These are phyloP conservation scores for Poeciliopsis retropinna DNA, from an alignment of 2,113 vertebrate genomes.

Conservation along the genomic window DNA sequence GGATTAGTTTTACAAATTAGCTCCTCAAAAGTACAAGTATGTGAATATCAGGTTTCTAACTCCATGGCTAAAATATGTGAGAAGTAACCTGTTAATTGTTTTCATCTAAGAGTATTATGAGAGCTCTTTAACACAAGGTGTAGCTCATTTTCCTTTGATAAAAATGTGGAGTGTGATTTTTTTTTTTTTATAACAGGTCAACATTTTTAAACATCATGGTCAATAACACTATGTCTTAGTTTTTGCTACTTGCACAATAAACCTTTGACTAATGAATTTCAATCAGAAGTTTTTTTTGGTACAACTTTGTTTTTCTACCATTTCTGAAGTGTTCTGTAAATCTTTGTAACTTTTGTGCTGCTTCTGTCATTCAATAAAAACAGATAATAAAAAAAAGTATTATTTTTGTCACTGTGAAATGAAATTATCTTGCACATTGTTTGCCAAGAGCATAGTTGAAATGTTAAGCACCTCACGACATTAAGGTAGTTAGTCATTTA, in stretches of 20 bases:
- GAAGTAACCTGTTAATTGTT: background rate
- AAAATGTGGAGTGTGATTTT: conserved; percentile 9
- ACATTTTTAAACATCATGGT: conserved; percentile 57
- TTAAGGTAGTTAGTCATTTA: background rate
- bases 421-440: background rate
- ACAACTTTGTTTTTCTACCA: conserved; percentile 70
- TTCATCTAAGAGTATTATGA: background rate
- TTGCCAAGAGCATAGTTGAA: background rate
- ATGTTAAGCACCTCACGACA: background rate
- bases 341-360: conserved; percentile 59
- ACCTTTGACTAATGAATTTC: conserved; percentile 37
- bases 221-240: conserved; percentile 63
- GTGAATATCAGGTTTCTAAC: background rate
- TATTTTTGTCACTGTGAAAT: background rate
- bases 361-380: conserved; percentile 71
- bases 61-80: background rate
- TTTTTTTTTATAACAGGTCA: conserved; percentile 31
- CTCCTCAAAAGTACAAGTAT: too few relatives aligned
- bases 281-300: conserved; percentile 46
- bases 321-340: conserved; percentile 59
- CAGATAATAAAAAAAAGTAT: background rate
- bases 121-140: conserved; percentile 16
- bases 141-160: conserved; percentile 15
- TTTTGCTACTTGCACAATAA: conserved; percentile 69
- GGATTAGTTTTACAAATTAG: background rate